Conservation (phyloP, 2,113 vertebrate genomes). For the Ibidorhyncha struthersii region DNA sequence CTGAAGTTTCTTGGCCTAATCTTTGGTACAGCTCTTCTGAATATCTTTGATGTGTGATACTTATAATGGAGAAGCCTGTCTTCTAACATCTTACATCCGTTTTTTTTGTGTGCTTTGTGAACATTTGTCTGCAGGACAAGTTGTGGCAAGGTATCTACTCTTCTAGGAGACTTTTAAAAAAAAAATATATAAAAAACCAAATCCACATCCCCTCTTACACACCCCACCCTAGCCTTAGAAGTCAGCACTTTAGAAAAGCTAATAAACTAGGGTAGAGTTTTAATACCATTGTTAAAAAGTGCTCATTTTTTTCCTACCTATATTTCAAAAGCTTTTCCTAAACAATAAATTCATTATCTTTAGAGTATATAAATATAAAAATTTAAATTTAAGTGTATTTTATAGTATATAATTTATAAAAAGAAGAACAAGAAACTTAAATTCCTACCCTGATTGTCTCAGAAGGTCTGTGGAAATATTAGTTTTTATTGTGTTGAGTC, state of each 20-base stretch:
- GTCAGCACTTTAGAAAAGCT: background rate
- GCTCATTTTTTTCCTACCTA: fast-evolving
- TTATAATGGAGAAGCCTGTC: background rate
- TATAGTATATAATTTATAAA: background rate
- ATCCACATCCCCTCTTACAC: fast-evolving
- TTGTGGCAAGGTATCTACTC: background rate
- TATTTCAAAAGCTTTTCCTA: background rate
- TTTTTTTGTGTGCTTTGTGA: background rate
- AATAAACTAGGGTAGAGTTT: background rate
- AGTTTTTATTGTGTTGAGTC: background rate
- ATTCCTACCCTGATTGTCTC: background rate
- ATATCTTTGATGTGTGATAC: background rate
- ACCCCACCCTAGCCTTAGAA: fast-evolving
- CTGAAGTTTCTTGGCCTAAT: background rate
- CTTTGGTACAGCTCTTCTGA: background rate
- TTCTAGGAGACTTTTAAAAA: background rate
- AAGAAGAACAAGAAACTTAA: background rate
- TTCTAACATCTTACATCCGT: background rate
- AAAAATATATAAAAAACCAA: too few species aligned
- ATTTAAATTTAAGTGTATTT: background rate
- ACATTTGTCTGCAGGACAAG: background rate
- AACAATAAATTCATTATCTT: background rate
- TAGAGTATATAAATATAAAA: background rate
- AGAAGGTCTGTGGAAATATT: background rate
- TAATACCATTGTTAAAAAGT: background rate